Percentiles rank a stretch among this genome's conserved stretches.
Conservation (phyloP, 2,797 vertebrate species). For the Bothrops alternatus region DNA sequence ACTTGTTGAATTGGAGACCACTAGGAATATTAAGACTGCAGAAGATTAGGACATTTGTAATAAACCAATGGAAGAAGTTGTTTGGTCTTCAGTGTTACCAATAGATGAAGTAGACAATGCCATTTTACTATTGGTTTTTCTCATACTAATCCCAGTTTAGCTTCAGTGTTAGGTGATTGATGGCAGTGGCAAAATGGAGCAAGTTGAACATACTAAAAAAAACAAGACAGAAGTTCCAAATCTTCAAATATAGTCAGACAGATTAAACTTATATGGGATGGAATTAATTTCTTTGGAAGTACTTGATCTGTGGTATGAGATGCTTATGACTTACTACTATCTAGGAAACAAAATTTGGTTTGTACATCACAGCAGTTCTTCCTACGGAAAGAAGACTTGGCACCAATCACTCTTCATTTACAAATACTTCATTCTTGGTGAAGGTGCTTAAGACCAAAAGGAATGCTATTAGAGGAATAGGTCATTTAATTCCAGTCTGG, state of each 20-base stretch:
- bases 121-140: neutral
- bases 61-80: neutral
- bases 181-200: neutral
- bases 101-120: neutral
- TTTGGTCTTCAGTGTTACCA: neutral
- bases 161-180: neutral
- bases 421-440: neutral
- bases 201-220: neutral
- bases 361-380: neutral
- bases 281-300: neutral
- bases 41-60: neutral
- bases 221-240: neutral
- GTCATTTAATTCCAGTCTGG: neutral
- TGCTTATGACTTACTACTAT: neutral
- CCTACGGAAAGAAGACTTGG: neutral
- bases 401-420: neutral
- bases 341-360: neutral
- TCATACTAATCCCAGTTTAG: neutral
- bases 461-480: neutral
- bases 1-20: neutral
- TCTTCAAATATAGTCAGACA: neutral
- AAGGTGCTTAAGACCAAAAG: neutral
- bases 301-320: neutral
- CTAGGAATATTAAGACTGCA: neutral
- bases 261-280: neutral